Conservation (phyloP, 37 sponge, comb jelly and placozoan genomes). For the Ianthella basta region DNA sequence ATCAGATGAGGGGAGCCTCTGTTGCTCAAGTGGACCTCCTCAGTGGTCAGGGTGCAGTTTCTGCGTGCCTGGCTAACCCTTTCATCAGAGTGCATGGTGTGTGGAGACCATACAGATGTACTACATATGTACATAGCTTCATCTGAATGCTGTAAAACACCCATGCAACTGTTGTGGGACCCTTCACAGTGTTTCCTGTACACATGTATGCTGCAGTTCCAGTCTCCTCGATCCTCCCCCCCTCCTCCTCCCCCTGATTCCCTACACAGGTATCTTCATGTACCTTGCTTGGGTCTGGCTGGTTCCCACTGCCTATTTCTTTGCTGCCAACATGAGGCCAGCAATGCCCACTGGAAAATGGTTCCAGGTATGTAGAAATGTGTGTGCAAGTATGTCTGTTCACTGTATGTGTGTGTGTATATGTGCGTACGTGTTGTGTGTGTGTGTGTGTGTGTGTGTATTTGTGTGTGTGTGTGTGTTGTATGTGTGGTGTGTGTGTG, state of each 20-base stretch:
- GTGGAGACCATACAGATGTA: background rate
- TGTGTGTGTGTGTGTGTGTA: background rate
- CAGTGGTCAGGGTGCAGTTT: background rate
- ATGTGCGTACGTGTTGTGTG: background rate
- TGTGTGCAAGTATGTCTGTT: background rate
- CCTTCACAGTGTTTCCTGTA: no score
- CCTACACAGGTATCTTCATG: constrained; percentile 41
- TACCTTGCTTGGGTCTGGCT: constrained; percentile 47
- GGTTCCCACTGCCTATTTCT: constrained; percentile 63
- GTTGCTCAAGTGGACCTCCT: no score
- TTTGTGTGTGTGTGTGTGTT: background rate
- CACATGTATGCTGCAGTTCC: no score
- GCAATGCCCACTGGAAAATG: constrained; percentile 67
- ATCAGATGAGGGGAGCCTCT: no score
- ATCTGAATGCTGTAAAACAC: no score
- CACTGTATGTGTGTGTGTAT: background rate
- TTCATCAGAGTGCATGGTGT: background rate
- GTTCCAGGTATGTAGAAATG: constrained; percentile 54
- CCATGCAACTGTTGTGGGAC: no score
- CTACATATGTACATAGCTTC: no score
- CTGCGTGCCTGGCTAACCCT: background rate
- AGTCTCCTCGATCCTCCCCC: no score
- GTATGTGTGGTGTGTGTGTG: no score
- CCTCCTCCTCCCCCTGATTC: no score
- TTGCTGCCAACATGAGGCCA: constrained; percentile 72